Evolutionary conservation across 2,113 vertebrate species (phyloP).

Genomic region (Coregonus clupeaformis): DNA sequence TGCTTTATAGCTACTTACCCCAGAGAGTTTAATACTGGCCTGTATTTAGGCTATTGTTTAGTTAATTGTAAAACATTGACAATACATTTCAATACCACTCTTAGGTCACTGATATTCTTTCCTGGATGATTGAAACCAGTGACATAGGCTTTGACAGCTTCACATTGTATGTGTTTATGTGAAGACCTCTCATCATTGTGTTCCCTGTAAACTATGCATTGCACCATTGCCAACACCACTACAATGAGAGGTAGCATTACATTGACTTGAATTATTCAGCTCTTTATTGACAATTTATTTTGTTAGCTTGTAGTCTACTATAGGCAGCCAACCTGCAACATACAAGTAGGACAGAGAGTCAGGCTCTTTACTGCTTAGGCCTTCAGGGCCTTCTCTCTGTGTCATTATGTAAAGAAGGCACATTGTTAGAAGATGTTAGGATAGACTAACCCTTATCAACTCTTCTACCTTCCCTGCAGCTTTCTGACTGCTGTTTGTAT

Average conservation of each 20-base stretch:
- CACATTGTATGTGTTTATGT: too few species aligned
- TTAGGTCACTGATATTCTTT: too few species aligned
- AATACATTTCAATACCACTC: too few species aligned
- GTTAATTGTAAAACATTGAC: too few species aligned
- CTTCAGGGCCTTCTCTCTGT: slow-evolving; percentile 11
- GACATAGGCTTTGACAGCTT: too few species aligned
- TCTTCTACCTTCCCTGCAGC: background rate
- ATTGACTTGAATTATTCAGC: slow-evolving; percentile 73
- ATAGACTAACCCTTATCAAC: background rate
- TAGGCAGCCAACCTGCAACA: slow-evolving; percentile 46
- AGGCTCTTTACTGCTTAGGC: slow-evolving; percentile 22
- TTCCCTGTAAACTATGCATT: too few species aligned
- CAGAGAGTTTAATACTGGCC: too few species aligned
- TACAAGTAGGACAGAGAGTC: slow-evolving; percentile 58
- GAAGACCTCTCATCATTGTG: too few species aligned
- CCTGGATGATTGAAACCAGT: too few species aligned
- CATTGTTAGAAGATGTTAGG: background rate
- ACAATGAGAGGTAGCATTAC: slow-evolving; percentile 60
- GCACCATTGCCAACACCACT: slow-evolving; percentile 38
- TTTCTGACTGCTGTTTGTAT: background rate
- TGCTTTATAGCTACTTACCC: background rate
- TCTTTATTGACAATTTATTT: slow-evolving; percentile 64
- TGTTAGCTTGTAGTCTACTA: slow-evolving; percentile 58
- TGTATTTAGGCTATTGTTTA: too few species aligned
- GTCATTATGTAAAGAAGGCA: background rate